phyloP scores from a whole-genome alignment of 2,888 invertebrate genomes.

The Cephus spinipes region DNA sequence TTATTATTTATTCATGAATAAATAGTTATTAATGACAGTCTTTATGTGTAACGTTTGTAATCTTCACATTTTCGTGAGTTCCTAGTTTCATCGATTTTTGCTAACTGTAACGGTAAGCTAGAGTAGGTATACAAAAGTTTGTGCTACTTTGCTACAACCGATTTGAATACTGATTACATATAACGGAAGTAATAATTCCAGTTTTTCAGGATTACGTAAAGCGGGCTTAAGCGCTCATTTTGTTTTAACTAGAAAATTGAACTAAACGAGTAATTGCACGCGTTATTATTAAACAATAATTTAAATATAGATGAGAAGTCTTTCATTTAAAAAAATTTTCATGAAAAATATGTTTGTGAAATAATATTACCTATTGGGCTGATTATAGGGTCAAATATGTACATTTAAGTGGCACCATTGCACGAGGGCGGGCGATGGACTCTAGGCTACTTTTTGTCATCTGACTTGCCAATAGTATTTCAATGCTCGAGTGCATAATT shows the following conservation, averaged over 20 bases:
- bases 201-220: background rate
- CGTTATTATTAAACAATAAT: background rate
- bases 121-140: background rate
- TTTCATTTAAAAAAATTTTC: background rate
- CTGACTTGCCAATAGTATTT: slow-evolving; percentile 1
- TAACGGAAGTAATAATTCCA: background rate
- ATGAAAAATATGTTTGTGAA: slow-evolving; percentile 2
- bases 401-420: slow-evolving; percentile 20
- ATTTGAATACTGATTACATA: background rate
- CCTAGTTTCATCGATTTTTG: background rate
- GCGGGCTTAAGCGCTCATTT: background rate
- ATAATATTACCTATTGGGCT: slow-evolving; percentile 18
- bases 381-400: slow-evolving; percentile 24
- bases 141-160: background rate
- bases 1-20: background rate
- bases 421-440: slow-evolving; percentile 17
- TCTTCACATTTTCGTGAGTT: background rate
- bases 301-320: background rate
- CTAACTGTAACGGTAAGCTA: background rate
- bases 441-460: slow-evolving; percentile 12
- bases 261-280: background rate
- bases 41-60: background rate
- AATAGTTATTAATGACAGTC: background rate
- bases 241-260: background rate
- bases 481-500: background rate